These are phyloP conservation scores for Cynodonichthys magdalenae DNA, from an alignment of 2,797 vertebrate genomes.

Conservation along the genomic window DNA sequence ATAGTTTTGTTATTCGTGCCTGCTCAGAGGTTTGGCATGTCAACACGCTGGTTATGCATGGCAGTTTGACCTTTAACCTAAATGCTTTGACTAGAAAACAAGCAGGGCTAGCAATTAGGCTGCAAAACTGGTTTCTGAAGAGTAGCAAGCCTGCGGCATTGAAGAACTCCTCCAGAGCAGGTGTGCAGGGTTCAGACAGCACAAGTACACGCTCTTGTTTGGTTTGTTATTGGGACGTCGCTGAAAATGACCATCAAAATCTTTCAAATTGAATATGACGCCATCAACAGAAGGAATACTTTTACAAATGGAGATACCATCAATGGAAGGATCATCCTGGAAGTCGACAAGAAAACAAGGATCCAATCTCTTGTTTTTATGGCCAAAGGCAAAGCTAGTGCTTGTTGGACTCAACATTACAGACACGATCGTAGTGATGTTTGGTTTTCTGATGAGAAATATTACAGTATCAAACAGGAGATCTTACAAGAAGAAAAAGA, in stretches of 20 bases:
- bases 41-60: neutral
- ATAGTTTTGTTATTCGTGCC: neutral
- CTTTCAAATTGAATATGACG: constrained; percentile 72
- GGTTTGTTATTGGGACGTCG: neutral
- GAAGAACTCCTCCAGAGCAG: neutral
- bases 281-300: constrained; percentile 70
- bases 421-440: neutral
- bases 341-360: constrained; percentile 55
- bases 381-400: constrained; percentile 63
- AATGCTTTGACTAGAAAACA: neutral
- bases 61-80: too few species aligned
- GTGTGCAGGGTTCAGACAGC: fast-evolving
- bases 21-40: neutral
- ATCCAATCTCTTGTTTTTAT: constrained; percentile 58
- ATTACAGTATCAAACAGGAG: constrained; percentile 62
- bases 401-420: constrained; percentile 60
- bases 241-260: constrained; percentile 54
- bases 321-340: constrained; percentile 67
- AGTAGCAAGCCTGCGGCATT: neutral
- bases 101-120: too few species aligned
- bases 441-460: constrained; percentile 65
- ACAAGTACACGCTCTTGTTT: neutral
- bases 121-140: constrained; percentile 23
- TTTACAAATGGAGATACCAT: constrained; percentile 75
- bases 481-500: constrained; percentile 59